These are phyloP conservation scores for Alcis repandata DNA, from an alignment of 2,888 invertebrate genomes.

Conservation along the genomic window DNA sequence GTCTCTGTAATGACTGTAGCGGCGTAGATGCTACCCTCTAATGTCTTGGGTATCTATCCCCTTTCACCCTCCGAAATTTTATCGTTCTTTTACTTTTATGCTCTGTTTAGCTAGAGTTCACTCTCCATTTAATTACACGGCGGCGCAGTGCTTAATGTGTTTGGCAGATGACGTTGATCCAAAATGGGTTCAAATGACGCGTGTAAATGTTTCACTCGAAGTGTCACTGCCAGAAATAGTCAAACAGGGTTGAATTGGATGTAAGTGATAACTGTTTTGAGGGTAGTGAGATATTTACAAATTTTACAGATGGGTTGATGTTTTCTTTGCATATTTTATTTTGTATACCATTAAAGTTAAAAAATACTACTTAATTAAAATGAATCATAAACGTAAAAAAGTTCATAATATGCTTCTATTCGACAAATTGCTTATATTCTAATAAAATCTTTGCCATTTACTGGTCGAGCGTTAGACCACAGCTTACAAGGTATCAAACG, in stretches of 20 bases:
- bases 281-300: slow-evolving; percentile 14
- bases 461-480: no score
- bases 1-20: slow-evolving; percentile 76
- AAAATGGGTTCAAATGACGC: slow-evolving; percentile 56
- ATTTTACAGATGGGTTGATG: slow-evolving; percentile 21
- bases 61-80: slow-evolving; percentile 52
- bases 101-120: slow-evolving; percentile 80
- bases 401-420: no score
- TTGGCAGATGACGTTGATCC: slow-evolving; percentile 69
- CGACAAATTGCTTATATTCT: no score
- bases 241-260: slow-evolving; percentile 40
- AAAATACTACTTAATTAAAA: no score
- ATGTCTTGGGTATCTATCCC: slow-evolving; percentile 56
- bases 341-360: no score
- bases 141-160: slow-evolving; percentile 67
- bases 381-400: no score
- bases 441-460: no score
- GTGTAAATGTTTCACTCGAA: slow-evolving; percentile 56
- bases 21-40: slow-evolving; percentile 58
- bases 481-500: no score
- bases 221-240: slow-evolving; percentile 41
- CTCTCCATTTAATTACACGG: slow-evolving; percentile 78
- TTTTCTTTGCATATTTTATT: no score
- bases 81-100: slow-evolving; percentile 78
- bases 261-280: slow-evolving; percentile 32